Evolutionary conservation across 2,113 vertebrate species (phyloP).

Genomic region (Chlorodrepanis virens): DNA sequence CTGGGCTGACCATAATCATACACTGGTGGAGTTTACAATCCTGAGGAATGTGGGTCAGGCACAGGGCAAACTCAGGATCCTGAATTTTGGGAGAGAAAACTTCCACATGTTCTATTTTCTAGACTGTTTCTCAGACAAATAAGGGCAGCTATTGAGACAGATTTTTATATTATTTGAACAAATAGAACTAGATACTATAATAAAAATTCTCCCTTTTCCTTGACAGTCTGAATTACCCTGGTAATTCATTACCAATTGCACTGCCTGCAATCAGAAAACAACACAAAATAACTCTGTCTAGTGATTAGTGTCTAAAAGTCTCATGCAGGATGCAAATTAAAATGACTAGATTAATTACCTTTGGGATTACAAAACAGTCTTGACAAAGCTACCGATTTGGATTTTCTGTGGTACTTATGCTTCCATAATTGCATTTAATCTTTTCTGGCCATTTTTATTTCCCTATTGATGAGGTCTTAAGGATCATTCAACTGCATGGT

Average conservation of each 20-base stretch:
- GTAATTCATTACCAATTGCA: background rate
- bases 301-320: background rate
- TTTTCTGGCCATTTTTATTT: background rate
- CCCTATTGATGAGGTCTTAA: background rate
- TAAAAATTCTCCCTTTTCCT: background rate
- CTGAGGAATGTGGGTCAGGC: background rate
- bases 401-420: background rate
- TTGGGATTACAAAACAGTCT: background rate
- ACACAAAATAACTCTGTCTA: background rate
- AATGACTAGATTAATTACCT: background rate
- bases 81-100: background rate
- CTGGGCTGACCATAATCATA: background rate
- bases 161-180: background rate
- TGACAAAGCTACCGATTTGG: background rate
- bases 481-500: background rate
- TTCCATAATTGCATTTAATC: background rate
- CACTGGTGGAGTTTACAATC: background rate
- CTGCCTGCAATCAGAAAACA: background rate
- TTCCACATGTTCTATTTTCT: background rate
- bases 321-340: background rate
- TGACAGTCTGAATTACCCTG: background rate
- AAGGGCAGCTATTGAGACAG: background rate
- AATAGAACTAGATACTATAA: background rate
- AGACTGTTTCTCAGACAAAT: background rate
- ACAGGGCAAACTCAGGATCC: background rate